phyloP scores from a whole-genome alignment of 2,888 invertebrate species.

The Amblyjoppa proteus region DNA sequence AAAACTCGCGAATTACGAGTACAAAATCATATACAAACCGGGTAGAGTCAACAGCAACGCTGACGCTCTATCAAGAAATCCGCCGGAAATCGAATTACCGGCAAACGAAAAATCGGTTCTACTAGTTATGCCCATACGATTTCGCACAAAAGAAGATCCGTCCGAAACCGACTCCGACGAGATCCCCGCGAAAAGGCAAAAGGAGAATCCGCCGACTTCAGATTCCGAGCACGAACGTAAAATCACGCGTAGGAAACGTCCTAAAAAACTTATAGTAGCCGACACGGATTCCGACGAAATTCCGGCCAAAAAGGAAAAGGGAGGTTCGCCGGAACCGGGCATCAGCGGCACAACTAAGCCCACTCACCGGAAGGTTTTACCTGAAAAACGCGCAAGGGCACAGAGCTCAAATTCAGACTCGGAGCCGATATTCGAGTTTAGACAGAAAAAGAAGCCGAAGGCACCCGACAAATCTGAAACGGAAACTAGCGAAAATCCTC shows the following conservation, averaged over 20 bases:
- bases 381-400: neutral
- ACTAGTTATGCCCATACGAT: neutral
- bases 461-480: too few relatives aligned
- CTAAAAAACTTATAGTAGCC: neutral
- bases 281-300: slow-evolving; percentile 1
- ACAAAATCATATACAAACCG: slow-evolving; percentile 59
- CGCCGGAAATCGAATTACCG: neutral
- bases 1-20: slow-evolving; percentile 58
- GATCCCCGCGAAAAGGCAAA: neutral
- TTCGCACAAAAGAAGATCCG: neutral
- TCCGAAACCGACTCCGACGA: neutral
- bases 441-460: neutral
- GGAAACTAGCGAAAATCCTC: too few relatives aligned
- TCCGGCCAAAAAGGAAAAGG: too few relatives aligned
- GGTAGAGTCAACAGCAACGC: slow-evolving; percentile 58
- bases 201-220: neutral
- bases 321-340: too few relatives aligned
- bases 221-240: neutral
- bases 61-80: slow-evolving; percentile 62
- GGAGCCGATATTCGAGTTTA: neutral
- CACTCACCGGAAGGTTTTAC: too few relatives aligned
- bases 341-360: too few relatives aligned
- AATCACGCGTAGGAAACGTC: neutral
- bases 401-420: neutral
- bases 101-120: neutral